phyloP scores from a whole-genome alignment of 2,797 vertebrate species.

The Melanotaenia pygmaea region DNA sequence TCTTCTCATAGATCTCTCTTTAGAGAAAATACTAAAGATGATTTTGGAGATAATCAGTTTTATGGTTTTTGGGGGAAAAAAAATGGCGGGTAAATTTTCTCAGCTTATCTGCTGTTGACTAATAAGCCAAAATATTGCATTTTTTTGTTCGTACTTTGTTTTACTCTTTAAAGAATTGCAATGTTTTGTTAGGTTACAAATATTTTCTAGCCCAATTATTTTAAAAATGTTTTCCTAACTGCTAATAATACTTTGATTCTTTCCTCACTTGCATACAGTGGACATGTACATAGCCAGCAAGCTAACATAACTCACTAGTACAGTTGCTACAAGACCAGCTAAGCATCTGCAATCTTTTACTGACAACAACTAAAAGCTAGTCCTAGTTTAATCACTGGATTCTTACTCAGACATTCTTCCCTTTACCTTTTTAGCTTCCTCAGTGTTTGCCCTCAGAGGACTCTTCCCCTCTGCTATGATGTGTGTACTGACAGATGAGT shows the following conservation, averaged over 20 bases:
- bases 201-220: too few relatives aligned
- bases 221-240: too few relatives aligned
- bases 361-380: not conserved
- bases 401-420: not conserved
- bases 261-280: too few relatives aligned
- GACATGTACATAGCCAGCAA: too few relatives aligned
- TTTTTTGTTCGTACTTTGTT: not conserved
- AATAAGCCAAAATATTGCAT: not conserved
- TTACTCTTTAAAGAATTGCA: not conserved
- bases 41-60: not conserved
- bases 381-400: not conserved
- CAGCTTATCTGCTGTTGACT: not conserved
- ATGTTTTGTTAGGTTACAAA: too few relatives aligned
- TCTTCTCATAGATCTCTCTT: not conserved
- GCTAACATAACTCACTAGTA: too few relatives aligned
- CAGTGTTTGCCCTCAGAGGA: not conserved
- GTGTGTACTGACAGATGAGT: not conserved
- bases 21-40: not conserved
- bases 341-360: not conserved
- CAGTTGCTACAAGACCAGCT: not conserved
- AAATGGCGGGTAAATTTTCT: not conserved
- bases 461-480: not conserved
- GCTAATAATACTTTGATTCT: too few relatives aligned
- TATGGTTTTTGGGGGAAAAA: not conserved
- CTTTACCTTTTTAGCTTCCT: not conserved